These are phyloP conservation scores for Eulemur rufifrons DNA, from an alignment of 2,113 vertebrate species.

Conservation along the genomic window DNA sequence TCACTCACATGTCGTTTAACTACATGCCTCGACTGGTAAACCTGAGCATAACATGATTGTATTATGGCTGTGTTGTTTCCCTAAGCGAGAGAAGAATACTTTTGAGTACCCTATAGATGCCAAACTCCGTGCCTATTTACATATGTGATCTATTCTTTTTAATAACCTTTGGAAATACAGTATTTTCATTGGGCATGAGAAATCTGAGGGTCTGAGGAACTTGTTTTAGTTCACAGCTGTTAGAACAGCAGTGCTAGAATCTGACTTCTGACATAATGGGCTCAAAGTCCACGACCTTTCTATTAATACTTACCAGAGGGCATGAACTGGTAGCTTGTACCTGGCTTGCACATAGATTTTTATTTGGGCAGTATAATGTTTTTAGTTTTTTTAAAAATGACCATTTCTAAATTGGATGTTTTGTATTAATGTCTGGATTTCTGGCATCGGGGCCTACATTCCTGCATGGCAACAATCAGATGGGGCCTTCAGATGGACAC, in stretches of 20 bases:
- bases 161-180: conserved; percentile 2
- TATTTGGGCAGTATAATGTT: neutral
- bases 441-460: neutral
- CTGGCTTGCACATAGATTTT: neutral
- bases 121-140: neutral
- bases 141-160: neutral
- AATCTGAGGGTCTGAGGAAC: neutral
- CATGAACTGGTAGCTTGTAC: neutral
- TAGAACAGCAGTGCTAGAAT: neutral
- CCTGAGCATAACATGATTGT: neutral
- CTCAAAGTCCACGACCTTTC: neutral
- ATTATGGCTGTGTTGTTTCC: neutral
- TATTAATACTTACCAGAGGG: neutral
- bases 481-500: neutral
- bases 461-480: neutral
- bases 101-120: neutral
- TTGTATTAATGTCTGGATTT: conserved; percentile 1
- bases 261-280: neutral
- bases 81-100: neutral
- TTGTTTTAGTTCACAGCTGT: neutral
- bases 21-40: neutral
- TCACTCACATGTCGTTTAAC: neutral
- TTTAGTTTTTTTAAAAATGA: neutral
- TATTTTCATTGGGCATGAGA: neutral
- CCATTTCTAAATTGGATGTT: neutral